Conservation (phyloP, 2,113 vertebrate genomes). For the Otus sunia region DNA sequence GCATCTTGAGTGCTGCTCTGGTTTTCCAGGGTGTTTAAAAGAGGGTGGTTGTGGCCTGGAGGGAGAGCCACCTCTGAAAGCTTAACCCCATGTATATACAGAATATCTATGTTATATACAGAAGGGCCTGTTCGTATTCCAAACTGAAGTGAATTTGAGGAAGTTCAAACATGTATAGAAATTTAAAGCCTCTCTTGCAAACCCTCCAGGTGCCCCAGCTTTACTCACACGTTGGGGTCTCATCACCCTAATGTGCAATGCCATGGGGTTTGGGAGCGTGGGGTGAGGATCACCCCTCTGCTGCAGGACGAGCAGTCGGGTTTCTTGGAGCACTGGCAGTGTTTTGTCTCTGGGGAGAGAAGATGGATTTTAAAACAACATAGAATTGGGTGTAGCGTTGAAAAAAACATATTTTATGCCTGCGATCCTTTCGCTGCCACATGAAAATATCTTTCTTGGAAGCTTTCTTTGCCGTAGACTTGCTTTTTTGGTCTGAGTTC, state of each 20-base stretch:
- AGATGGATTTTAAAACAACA: not conserved
- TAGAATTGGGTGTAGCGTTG: not conserved
- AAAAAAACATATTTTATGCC: not conserved
- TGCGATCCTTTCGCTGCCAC: not conserved
- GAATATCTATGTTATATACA: rapidly evolving
- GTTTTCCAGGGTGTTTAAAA: not conserved
- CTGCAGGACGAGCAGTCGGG: not conserved
- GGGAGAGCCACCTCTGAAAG: not conserved
- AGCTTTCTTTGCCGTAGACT: not conserved
- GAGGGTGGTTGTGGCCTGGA: not conserved
- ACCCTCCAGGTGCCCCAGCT: not conserved
- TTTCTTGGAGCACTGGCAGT: not conserved
- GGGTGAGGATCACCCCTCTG: not conserved
- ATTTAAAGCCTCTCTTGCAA: not conserved
- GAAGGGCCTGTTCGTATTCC: rapidly evolving
- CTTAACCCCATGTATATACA: not conserved
- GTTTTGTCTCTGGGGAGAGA: not conserved
- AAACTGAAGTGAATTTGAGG: not conserved
- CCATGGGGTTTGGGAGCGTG: not conserved
- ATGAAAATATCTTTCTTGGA: not conserved
- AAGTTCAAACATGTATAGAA: rapidly evolving
- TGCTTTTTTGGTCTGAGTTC: not conserved
- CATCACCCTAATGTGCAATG: rapidly evolving
- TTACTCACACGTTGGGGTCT: not conserved
- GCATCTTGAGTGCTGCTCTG: not conserved